These are phyloP conservation scores for Cacoxenus indagator DNA, from an alignment of 2,888 invertebrate genomes.

Conservation along the genomic window DNA sequence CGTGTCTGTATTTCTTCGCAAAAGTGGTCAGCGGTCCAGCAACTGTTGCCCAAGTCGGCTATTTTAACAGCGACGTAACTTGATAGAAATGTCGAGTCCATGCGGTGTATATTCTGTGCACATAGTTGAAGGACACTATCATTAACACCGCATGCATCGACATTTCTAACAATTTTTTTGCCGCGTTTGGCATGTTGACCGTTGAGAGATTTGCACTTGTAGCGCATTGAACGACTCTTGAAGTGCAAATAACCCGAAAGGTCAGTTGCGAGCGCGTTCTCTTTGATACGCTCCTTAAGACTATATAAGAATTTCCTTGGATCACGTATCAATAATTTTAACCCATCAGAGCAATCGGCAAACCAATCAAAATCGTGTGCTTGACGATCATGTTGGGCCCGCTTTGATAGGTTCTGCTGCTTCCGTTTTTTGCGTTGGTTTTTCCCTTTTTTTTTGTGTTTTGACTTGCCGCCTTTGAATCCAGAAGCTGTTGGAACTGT, in stretches of 20 bases:
- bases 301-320: slow-evolving; percentile 32
- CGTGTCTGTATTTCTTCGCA: slow-evolving; percentile 99
- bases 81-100: slow-evolving; percentile 86
- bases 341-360: slow-evolving; percentile 3
- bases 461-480: slow-evolving; percentile 24
- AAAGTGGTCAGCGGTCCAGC: slow-evolving; percentile 96
- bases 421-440: slow-evolving; percentile 20
- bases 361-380: not conserved
- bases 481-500: too few relatives aligned
- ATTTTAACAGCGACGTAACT: slow-evolving; percentile 95
- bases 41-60: slow-evolving; percentile 98
- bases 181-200: too few relatives aligned
- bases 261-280: slow-evolving; percentile 3
- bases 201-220: not conserved
- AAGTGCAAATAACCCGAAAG: too few relatives aligned
- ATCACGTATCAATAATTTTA: slow-evolving; percentile 25
- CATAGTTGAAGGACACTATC: too few relatives aligned
- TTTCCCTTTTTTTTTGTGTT: slow-evolving; percentile 1
- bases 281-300: slow-evolving; percentile 15
- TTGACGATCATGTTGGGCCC: too few relatives aligned
- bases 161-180: too few relatives aligned
- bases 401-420: not conserved
- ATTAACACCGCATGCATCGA: slow-evolving; percentile 30
- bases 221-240: slow-evolving; percentile 5
- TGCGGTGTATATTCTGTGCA: slow-evolving; percentile 29